Evolutionary conservation across 2,888 invertebrate species (phyloP), one percentile per base, ranked within the genome.

Genomic region (Microplitis manilae): DNA sequence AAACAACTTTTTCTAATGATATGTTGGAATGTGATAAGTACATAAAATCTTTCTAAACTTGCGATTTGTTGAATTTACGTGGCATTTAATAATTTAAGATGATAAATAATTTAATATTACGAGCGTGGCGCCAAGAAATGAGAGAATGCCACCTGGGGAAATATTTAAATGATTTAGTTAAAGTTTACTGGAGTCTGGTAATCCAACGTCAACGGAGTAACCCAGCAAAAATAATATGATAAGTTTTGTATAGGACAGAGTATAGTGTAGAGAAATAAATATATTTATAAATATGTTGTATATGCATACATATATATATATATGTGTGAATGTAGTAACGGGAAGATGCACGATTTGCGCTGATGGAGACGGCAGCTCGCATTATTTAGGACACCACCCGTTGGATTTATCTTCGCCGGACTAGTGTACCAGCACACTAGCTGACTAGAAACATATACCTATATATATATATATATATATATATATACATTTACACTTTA

Each of bases 321-420:
- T 62, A 13, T 62, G 17, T 73, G 50, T 41, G 13, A 9, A 65
- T 9, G 40, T 65, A 73, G 62, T 62, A 8, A 20, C 61, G 78
- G 38, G 81, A 83, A 86, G 86, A 86, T 79, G 79, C 84, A 84
- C 84, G 84, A 81, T 81, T 79, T 77, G 80, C 79, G 80, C 80
- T 78, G 83, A 79, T 68, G 73, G 72, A 81, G 81, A 78, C 81
- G 83, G 80, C 84, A 83, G 83, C 78, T 74, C 75, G 79, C 79
- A 82, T 86, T 85, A 86, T 85, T 85, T 85, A 84, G 81, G 80
- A 80, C 82, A 82, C 76, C 81, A 73, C 80, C 80, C 79, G 80
- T 83, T 80, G 76, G 76, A 84, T 81, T 83, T 79, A 81, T 83
- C 81, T 80, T 74, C 76, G 76, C 40, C 38, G 61, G 65, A 64